Conservation (phyloP, 2,113 vertebrate species). For the Pelmatolapia mariae region DNA sequence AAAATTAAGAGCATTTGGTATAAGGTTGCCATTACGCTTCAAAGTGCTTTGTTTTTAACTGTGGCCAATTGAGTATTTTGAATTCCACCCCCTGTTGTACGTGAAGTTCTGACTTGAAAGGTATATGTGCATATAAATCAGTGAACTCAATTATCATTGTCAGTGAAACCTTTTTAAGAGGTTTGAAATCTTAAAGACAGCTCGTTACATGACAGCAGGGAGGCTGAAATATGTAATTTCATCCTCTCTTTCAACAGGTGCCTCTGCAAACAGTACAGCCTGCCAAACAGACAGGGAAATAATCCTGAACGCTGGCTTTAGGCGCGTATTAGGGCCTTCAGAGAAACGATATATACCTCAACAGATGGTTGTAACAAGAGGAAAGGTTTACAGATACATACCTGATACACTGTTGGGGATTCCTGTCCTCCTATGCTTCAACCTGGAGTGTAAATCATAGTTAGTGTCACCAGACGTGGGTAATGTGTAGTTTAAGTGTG, state of each 20-base stretch:
- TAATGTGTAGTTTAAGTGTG: constrained; percentile 35
- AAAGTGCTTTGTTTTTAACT: background rate
- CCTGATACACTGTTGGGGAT: constrained; percentile 37
- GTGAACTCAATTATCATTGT: background rate
- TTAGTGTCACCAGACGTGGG: constrained; percentile 34
- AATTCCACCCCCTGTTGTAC: background rate
- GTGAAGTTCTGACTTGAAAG: background rate
- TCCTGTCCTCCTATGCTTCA: constrained; percentile 16
- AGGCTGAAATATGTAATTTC: constrained; percentile 36
- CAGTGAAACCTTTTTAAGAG: background rate
- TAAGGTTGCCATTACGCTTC: background rate
- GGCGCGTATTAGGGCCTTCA: constrained; percentile 1
- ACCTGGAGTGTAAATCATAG: constrained; percentile 36
- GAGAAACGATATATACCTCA: constrained; percentile 20
- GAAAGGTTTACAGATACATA: constrained; percentile 32
- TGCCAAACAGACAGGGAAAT: constrained; percentile 23
- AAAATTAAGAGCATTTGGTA: background rate
- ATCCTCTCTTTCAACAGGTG: constrained; percentile 44
- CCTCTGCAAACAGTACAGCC: background rate
- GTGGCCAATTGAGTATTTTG: background rate
- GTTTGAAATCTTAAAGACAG: background rate
- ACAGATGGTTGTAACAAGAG: constrained; percentile 27
- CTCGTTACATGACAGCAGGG: background rate
- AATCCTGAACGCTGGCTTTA: background rate
- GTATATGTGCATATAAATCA: background rate